Conservation (phyloP, 2,113 vertebrate genomes). For the Bothrops jararaca region DNA sequence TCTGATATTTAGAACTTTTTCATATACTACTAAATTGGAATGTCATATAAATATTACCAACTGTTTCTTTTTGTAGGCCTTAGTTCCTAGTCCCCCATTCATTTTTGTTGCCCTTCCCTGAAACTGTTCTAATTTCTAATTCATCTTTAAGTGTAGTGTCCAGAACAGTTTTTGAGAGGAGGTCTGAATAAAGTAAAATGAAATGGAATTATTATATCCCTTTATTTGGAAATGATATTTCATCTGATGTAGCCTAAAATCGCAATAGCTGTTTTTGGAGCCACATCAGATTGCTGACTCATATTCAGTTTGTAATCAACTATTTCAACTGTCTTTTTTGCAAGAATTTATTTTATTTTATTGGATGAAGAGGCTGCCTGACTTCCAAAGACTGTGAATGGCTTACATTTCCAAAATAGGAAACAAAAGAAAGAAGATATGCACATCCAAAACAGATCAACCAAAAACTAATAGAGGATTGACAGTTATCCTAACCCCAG, state of each 20-base stretch:
- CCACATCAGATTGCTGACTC: not conserved
- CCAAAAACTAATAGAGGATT: not conserved
- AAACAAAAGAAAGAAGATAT: not conserved
- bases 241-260: not conserved
- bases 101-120: not conserved
- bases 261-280: not conserved
- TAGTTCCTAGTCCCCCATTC: not conserved
- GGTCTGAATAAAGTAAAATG: not conserved
- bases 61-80: not conserved
- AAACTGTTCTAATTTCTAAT: not conserved
- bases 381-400: not conserved
- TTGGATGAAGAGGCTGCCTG: not conserved
- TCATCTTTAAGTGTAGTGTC: not conserved
- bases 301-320: not conserved
- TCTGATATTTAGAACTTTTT: not conserved
- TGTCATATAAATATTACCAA: not conserved
- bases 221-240: not conserved
- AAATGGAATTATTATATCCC: not conserved
- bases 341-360: not conserved
- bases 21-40: not conserved
- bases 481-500: not conserved
- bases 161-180: not conserved
- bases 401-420: not conserved
- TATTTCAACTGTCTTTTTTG: not conserved
- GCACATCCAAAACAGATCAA: not conserved